Evolutionary conservation across 2,888 invertebrate species (phyloP).

Genomic region (Chelonus formosanus): DNA sequence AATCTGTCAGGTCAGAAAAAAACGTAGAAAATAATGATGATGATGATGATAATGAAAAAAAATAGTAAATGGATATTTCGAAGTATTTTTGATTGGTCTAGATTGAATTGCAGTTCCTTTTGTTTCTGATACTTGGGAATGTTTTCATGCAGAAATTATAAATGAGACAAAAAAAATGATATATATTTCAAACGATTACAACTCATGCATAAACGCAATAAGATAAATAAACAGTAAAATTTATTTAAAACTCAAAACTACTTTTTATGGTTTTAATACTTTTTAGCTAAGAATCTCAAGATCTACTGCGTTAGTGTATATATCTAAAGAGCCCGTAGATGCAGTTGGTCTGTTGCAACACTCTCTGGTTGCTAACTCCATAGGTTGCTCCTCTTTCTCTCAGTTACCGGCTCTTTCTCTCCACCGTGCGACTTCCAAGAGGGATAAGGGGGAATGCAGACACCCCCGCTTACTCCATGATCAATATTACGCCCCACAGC

Average conservation of each 20-base stretch:
- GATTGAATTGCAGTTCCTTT: no score
- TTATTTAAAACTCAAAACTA: no score
- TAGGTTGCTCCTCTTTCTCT: constrained; percentile 35
- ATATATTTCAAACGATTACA: no score
- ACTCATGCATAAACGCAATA: no score
- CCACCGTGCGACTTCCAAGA: constrained; percentile 30
- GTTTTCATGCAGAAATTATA: no score
- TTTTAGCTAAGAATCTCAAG: not conserved
- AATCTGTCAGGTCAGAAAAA: constrained; percentile 21
- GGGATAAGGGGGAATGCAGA: constrained; percentile 56
- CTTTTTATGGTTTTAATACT: constrained; percentile 1
- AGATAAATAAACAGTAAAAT: no score
- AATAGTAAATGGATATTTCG: not conserved
- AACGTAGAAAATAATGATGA: constrained; percentile 7
- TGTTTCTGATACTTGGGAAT: no score
- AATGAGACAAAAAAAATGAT: no score
- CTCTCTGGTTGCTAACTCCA: constrained; percentile 49
- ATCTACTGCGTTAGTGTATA: not conserved
- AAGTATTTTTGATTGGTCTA: no score
- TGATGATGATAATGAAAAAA: not conserved
- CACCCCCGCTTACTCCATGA: constrained; percentile 60
- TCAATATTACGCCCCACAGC: constrained; percentile 63
- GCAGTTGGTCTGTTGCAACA: constrained; percentile 50
- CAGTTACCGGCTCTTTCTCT: constrained; percentile 19
- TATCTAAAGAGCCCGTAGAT: constrained; percentile 1